A percentile compares a stretch with the other conserved stretches of the same genome.
These are phyloP conservation scores for Rhea americana DNA, from an alignment of 2,113 vertebrate species.

Conservation along the genomic window DNA sequence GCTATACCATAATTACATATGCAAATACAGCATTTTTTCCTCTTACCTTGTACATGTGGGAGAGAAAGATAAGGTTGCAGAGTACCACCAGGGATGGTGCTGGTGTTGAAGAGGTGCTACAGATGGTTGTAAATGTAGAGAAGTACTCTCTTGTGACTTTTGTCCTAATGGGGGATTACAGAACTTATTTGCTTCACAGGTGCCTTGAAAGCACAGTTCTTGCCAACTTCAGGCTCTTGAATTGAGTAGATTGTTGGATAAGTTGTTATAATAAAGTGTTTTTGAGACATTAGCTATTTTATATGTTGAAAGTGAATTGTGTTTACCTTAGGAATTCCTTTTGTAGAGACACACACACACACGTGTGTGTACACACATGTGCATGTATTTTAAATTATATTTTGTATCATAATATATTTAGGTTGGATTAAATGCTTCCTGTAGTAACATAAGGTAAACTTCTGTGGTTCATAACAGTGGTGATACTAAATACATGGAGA, in stretches of 20 bases:
- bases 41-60: slow-evolving; percentile 56
- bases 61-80: slow-evolving; percentile 49
- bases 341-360: rapidly evolving
- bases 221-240: neutral
- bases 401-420: neutral
- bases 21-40: slow-evolving; percentile 37
- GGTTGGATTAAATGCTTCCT: neutral
- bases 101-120: neutral
- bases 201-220: neutral
- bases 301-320: neutral
- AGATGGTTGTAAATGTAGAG: neutral
- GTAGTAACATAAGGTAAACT: neutral
- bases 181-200: neutral
- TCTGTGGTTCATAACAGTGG: neutral
- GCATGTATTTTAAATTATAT: neutral
- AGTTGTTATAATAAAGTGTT: neutral
- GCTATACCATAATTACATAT: slow-evolving; percentile 48
- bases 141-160: neutral
- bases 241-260: neutral
- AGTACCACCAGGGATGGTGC: neutral
- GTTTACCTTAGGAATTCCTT: neutral
- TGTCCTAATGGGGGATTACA: neutral
- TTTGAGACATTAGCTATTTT: neutral
- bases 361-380: neutral
- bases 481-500: neutral